Evolutionary conservation across 2,797 vertebrate species (phyloP).

Genomic region (Ficedula albicollis): DNA sequence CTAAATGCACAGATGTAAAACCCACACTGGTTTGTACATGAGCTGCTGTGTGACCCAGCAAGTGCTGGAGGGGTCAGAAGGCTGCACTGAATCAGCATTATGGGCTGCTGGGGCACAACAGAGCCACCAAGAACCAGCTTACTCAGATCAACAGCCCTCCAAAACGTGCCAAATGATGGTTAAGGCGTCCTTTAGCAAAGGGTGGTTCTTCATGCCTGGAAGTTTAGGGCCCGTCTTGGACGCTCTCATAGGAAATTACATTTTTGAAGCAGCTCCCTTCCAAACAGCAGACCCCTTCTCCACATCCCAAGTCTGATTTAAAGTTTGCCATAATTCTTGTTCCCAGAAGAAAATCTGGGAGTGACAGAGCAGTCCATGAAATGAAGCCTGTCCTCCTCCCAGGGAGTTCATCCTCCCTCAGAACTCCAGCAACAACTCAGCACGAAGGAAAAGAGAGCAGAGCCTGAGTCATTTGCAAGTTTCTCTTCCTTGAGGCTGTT

Average conservation of each 20-base stretch:
- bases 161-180: not conserved
- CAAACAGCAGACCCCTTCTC: not conserved
- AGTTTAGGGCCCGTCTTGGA: not conserved
- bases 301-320: not conserved
- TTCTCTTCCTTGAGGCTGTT: conserved; percentile 11
- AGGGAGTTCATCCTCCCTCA: not conserved
- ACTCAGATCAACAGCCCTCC: not conserved
- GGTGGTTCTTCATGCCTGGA: not conserved
- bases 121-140: not conserved
- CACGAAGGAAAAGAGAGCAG: not conserved
- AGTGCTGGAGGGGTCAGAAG: not conserved
- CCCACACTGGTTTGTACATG: not conserved
- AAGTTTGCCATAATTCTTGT: not conserved
- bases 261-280: not conserved
- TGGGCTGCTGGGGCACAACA: not conserved
- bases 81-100: too few species aligned
- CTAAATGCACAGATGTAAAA: not conserved
- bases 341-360: not conserved
- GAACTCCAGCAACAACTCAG: not conserved
- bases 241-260: not conserved
- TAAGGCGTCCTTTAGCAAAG: not conserved
- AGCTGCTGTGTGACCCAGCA: not conserved
- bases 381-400: not conserved
- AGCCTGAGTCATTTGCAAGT: conserved; percentile 2
- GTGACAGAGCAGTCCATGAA: not conserved